Conservation (phyloP, 2,797 vertebrate genomes). For the Chaenodraco wilsoni region DNA sequence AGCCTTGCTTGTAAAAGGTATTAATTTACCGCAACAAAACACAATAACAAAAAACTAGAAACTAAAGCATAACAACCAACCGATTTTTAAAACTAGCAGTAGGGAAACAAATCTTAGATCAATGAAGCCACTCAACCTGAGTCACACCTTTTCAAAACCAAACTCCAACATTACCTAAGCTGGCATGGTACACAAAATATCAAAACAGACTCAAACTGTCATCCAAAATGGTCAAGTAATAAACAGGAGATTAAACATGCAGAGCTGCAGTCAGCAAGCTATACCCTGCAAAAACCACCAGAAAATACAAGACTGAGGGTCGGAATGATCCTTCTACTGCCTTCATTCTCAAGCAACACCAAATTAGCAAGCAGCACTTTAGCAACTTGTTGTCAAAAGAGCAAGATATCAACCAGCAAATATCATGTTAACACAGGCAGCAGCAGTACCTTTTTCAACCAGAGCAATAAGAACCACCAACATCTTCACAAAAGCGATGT, state of each 20-base stretch:
- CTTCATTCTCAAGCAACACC: slow-evolving; percentile 11
- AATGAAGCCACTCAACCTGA: not conserved
- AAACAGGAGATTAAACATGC: not conserved
- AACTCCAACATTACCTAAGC: not conserved
- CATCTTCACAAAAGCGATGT: slow-evolving; percentile 36
- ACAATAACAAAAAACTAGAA: not conserved
- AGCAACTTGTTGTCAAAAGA: slow-evolving; percentile 23
- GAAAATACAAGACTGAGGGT: slow-evolving; percentile 21
- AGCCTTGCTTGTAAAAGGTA: not conserved
- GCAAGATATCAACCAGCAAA: slow-evolving; percentile 45
- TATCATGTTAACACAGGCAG: slow-evolving; percentile 34
- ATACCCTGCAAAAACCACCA: slow-evolving; percentile 20
- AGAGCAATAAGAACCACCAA: slow-evolving; percentile 37
- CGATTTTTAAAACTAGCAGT: slow-evolving; percentile 1
- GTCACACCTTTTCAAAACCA: slow-evolving; percentile 5
- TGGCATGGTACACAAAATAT: not conserved
- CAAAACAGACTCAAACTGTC: slow-evolving; percentile 7
- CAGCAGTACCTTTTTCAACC: slow-evolving; percentile 34
- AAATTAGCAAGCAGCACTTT: slow-evolving; percentile 36
- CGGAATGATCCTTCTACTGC: not conserved
- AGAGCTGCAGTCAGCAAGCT: slow-evolving; percentile 17
- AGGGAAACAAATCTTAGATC: not conserved
- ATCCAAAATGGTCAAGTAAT: not conserved
- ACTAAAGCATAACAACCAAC: not conserved
- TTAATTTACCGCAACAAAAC: not conserved